These are phyloP conservation scores for Paracentrotus lividus DNA, from an alignment of 53 echinoderm and acorn worm genomes.

Conservation along the genomic window DNA sequence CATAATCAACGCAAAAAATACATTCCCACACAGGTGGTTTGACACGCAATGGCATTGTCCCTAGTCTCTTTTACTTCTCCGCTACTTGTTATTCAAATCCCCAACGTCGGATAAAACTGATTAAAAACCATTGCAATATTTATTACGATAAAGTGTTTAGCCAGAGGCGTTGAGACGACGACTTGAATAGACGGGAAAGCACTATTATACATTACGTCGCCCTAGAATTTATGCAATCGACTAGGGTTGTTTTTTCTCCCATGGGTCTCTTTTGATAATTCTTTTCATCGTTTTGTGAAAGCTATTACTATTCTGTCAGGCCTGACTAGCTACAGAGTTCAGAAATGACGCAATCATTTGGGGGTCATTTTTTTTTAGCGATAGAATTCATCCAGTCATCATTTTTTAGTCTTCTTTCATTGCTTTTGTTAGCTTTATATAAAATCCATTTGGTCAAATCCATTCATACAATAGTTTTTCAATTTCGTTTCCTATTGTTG, in stretches of 20 bases:
- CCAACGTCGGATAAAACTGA: not conserved
- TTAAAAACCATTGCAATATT: slow-evolving; percentile 23
- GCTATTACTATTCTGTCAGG: not conserved
- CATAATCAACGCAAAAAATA: not conserved
- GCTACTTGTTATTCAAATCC: not conserved
- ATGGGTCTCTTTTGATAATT: not conserved
- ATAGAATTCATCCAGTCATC: not conserved
- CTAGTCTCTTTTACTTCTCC: not conserved
- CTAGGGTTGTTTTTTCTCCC: not conserved
- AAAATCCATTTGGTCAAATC: not conserved
- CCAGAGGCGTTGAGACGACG: not conserved
- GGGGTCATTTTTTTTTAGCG: not conserved
- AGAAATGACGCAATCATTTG: not conserved
- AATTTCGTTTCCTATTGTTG: not conserved
- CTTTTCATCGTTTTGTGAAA: not conserved
- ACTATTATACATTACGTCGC: not conserved
- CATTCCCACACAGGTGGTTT: not conserved
- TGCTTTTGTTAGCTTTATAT: not conserved
- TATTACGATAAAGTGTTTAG: slow-evolving; percentile 6
- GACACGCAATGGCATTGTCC: not conserved
- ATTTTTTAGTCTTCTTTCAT: not conserved
- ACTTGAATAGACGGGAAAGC: not conserved
- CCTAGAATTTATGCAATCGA: slow-evolving; percentile 8
- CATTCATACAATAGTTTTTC: not conserved
- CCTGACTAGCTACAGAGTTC: not conserved